A percentile compares a stretch with the other conserved stretches of the same genome.
Evolutionary conservation across 64 coral and sea anemone species (phyloP).

Genomic region (Stylophora pistillata): DNA sequence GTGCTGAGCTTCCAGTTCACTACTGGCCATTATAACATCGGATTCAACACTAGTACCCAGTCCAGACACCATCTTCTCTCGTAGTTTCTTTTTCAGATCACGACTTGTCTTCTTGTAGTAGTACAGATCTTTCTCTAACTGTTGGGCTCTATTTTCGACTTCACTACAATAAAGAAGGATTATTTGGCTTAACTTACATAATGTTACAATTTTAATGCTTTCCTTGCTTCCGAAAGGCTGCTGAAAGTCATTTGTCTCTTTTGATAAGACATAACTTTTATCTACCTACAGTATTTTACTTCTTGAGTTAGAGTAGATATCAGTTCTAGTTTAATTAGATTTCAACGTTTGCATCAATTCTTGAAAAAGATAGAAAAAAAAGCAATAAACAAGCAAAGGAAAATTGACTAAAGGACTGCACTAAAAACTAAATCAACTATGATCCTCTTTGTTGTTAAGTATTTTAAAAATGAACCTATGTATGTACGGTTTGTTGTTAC

Average conservation of each 20-base stretch:
- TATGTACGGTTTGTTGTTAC: no score
- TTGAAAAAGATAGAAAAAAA: no score
- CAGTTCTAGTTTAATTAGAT: no score
- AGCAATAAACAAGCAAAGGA: no score
- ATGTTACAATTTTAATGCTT: background rate
- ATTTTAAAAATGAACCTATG: background rate
- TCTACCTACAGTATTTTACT: no score
- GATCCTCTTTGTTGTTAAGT: background rate
- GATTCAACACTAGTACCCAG: conserved; percentile 71
- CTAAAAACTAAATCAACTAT: no score
- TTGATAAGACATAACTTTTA: no score
- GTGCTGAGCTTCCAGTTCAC: conserved; percentile 27
- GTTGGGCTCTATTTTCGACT: conserved; percentile 54
- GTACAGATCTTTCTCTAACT: conserved; percentile 94
- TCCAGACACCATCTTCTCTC: conserved; percentile 66
- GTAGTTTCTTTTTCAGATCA: conserved; percentile 93
- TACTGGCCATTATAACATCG: conserved; percentile 21
- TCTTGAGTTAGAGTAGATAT: no score
- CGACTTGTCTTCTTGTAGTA: conserved; percentile 98
- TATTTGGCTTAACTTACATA: background rate
- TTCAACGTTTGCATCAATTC: no score
- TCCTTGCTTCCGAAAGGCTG: background rate
- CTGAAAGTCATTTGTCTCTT: no score
- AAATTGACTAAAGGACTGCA: no score
- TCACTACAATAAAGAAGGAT: conserved; percentile 43